phyloP scores from a whole-genome alignment of 2,888 invertebrate species.

The Endotricha flammealis region DNA sequence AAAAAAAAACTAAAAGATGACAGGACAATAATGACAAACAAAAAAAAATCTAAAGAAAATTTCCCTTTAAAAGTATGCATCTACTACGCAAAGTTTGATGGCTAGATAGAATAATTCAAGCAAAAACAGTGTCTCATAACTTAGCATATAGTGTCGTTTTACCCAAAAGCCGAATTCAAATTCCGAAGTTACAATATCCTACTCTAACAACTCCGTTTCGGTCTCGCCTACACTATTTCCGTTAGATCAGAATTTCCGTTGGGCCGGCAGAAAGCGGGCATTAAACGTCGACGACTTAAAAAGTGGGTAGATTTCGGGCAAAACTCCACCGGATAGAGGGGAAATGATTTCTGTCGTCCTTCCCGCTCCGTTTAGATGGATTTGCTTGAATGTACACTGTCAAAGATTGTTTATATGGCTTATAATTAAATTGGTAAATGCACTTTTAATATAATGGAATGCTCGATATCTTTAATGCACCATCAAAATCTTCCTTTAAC shows the following conservation, averaged over 20 bases:
- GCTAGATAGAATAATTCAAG: no score
- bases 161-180: constrained; percentile 35
- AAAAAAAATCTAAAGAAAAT: no score
- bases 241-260: constrained; percentile 57
- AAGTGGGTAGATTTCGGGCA: constrained; percentile 68
- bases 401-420: constrained; percentile 18
- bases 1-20: no score
- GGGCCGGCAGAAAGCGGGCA: constrained; percentile 40
- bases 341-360: constrained; percentile 71
- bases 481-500: no score
- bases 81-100: no score
- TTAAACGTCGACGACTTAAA: constrained; percentile 65
- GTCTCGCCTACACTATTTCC: constrained; percentile 70
- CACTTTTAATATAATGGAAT: no score
- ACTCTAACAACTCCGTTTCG: constrained; percentile 31
- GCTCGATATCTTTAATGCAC: no score
- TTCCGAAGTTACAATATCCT: constrained; percentile 23
- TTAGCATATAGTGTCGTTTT: no score
- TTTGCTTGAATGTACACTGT: constrained; percentile 27
- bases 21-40: no score
- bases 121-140: no score
- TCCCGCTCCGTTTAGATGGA: constrained; percentile 29
- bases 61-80: no score
- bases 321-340: constrained; percentile 54
- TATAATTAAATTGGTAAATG: no score